Conservation (phyloP, 2,888 invertebrate genomes). For the Holacanthella duospinosa region DNA sequence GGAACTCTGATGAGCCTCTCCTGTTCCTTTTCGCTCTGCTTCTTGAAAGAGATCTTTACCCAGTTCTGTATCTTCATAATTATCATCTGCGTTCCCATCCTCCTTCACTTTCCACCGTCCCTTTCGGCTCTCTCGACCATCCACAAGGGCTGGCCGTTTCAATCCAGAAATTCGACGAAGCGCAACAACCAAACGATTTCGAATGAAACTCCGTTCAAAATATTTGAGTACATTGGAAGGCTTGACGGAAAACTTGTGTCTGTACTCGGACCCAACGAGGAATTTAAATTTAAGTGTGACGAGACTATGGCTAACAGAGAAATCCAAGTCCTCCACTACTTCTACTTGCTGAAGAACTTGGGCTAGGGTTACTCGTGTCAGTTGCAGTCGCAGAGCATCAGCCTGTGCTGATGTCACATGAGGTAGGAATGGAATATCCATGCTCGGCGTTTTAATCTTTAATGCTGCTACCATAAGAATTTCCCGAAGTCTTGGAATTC, state of each 20-base stretch:
- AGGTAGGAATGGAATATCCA: conserved; percentile 76
- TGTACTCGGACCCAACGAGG: conserved; percentile 62
- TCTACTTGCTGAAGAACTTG: conserved; percentile 66
- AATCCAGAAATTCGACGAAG: conserved; percentile 52
- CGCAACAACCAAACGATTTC: conserved; percentile 51
- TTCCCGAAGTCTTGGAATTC: conserved; percentile 92
- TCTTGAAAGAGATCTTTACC: conserved; percentile 18
- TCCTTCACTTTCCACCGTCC: conserved; percentile 37
- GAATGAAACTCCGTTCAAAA: conserved; percentile 61
- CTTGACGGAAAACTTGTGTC: conserved; percentile 58
- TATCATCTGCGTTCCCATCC: conserved; percentile 33
- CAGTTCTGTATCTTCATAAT: conserved; percentile 22
- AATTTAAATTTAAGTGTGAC: conserved; percentile 63
- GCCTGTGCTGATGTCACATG: conserved; percentile 49
- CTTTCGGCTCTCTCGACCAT: conserved; percentile 39
- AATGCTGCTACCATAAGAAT: conserved; percentile 90
- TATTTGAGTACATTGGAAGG: conserved; percentile 59
- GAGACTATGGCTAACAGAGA: conserved; percentile 42
- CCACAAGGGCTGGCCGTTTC: conserved; percentile 42
- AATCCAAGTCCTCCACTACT: conserved; percentile 51
- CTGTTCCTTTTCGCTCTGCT: conserved; percentile 30
- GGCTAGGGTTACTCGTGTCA: conserved; percentile 66
- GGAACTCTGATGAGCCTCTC: conserved; percentile 49
- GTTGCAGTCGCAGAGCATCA: conserved; percentile 56
- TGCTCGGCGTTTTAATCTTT: conserved; percentile 89